Base-by-base conservation (phyloP, 2,888 invertebrate genomes). In the Schizaphis graminum region DNA sequence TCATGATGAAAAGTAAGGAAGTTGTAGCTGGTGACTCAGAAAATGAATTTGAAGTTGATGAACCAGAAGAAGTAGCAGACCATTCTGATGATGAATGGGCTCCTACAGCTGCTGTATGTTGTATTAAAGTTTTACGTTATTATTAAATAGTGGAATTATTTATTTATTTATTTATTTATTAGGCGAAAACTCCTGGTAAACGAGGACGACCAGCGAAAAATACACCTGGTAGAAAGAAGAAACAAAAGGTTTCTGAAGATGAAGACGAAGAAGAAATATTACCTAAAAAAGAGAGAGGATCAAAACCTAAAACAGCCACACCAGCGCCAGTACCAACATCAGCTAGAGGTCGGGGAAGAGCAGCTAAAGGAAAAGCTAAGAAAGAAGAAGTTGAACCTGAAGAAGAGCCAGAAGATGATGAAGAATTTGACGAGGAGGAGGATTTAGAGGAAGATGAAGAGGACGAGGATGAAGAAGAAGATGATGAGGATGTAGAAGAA, bases 21-120 rank as follows among this genome's bases (percentile, higher is more conserved):
- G 47, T 53, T 10, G 49, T 94, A 47, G 91, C 94, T 56, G 94
- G 16, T 41, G 95, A 95, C 56, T 95, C 95, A 16, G 95, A 95
- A 94, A 95, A 95, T 94, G 95, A 95, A 94, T 95, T 95, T 94
- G 95, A 95, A 91, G 95, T 95, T n/a, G 96, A 96, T 95, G 96
- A 96, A 95, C 96, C 96, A 1, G 96, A 96, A 94, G 96, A 96
- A 95, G 95, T 96, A 85, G 96, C 95, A 95, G 96, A 96, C 95
- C 96, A 95, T 67, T 96, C 96, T n/a, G 96, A 96, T 94, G 96
- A 96, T 95, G 96, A 96, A 91, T 96, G 96, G 96, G 95, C 95
- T 88, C 96, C 96, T 49, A 96, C 95, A 94, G 95, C 95, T 93
- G 95, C 95, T 95, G 95, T 95, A 77, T 96, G 92, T 56, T 87